Evolutionary conservation across 2,888 invertebrate genomes (phyloP).

Genomic region (Sepioteuthis lessoniana): DNA sequence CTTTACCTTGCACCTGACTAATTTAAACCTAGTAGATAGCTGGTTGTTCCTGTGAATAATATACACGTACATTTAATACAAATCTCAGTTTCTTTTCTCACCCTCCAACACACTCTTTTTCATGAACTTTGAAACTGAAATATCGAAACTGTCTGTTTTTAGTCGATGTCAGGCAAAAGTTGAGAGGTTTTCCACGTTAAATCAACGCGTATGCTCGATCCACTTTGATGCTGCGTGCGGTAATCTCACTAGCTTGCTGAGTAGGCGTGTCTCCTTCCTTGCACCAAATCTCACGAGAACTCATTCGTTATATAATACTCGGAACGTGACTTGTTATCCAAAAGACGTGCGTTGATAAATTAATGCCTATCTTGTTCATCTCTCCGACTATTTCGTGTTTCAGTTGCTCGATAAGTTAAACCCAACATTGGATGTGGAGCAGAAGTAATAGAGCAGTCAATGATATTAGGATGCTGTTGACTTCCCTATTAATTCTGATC

Average conservation of each 20-base stretch:
- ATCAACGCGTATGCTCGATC: not conserved
- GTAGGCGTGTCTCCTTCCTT: not conserved
- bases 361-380: not conserved
- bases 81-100: not conserved
- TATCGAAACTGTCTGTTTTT: not conserved
- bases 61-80: not conserved
- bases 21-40: too few relatives aligned
- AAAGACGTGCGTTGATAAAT: not conserved
- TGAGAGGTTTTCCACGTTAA: not conserved
- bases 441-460: too few relatives aligned
- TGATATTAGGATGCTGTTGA: too few relatives aligned
- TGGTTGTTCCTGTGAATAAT: too few relatives aligned
- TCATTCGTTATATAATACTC: not conserved
- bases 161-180: not conserved
- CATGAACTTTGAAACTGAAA: not conserved
- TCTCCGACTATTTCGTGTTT: too few relatives aligned
- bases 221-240: not conserved
- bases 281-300: not conserved
- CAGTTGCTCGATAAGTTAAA: too few relatives aligned
- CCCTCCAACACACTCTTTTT: not conserved
- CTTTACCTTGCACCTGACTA: too few relatives aligned
- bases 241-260: not conserved
- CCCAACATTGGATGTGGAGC: too few relatives aligned
- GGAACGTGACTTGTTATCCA: constrained; percentile 1
- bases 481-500: too few relatives aligned